Evolutionary conservation across 2,797 vertebrate species (phyloP).

Genomic region (Parauchenoglanis punctatus): DNA sequence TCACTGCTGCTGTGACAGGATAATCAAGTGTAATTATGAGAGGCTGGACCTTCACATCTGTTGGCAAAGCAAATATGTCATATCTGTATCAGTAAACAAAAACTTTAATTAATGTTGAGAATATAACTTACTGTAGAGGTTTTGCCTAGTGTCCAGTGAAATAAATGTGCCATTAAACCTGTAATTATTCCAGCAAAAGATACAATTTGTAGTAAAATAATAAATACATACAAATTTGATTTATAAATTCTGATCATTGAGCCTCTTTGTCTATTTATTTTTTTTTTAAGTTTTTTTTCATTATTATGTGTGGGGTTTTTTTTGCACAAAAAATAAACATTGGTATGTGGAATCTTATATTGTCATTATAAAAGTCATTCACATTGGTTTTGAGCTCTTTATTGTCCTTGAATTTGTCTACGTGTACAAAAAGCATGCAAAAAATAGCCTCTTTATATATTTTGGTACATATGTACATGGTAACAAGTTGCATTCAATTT

Average conservation of each 20-base stretch:
- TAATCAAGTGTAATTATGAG: not conserved
- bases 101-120: not conserved
- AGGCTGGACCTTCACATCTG: not conserved
- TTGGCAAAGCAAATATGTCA: not conserved
- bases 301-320: not conserved
- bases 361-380: constrained; percentile 14
- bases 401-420: constrained; percentile 75
- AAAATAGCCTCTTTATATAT: constrained; percentile 88
- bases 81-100: not conserved
- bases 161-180: not conserved
- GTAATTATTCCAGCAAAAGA: not conserved
- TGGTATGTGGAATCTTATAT: not conserved
- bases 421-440: constrained; percentile 91
- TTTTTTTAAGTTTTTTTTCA: not conserved
- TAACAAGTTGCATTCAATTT: constrained; percentile 68
- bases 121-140: not conserved
- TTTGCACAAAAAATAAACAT: not conserved
- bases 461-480: constrained; percentile 89
- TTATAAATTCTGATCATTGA: not conserved
- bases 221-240: not conserved
- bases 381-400: constrained; percentile 62
- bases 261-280: not conserved
- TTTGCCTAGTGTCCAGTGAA: not conserved
- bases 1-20: not conserved
- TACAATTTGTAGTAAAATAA: not conserved